A percentile compares a stretch with the other conserved stretches of the same genome.
These are phyloP conservation scores for Cavia aperea DNA, from an alignment of 2,113 vertebrate species.

Conservation along the genomic window DNA sequence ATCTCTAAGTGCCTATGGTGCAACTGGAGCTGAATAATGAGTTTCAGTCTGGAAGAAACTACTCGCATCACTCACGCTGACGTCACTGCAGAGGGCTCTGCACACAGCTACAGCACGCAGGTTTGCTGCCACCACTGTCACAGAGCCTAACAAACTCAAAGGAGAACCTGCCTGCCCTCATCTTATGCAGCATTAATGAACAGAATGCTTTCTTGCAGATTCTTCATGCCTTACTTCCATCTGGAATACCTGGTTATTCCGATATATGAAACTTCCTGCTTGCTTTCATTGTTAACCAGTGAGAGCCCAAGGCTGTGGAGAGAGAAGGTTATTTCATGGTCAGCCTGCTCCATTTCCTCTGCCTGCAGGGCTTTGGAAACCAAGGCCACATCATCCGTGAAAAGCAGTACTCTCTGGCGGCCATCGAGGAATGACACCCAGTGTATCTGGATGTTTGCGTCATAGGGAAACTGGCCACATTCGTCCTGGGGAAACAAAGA, in stretches of 20 bases:
- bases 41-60: not conserved
- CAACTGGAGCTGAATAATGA: not conserved
- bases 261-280: conserved; percentile 92
- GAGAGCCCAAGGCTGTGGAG: conserved; percentile 94
- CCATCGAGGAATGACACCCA: conserved; percentile 98
- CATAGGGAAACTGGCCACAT: conserved; percentile 87
- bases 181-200: not conserved
- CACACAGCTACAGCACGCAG: not conserved
- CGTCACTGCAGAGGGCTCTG: not conserved
- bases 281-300: conserved; percentile 86
- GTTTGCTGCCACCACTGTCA: not conserved
- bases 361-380: conserved; percentile 93
- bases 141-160: not conserved
- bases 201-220: not conserved
- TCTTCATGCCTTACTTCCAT: not conserved
- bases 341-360: conserved; percentile 92
- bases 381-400: conserved; percentile 91
- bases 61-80: not conserved
- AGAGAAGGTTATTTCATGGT: conserved; percentile 88
- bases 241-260: conserved; percentile 89
- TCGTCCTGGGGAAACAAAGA: conserved; percentile 79
- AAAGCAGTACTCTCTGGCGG: conserved; percentile 91
- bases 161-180: not conserved
- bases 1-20: not conserved
- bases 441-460: conserved; percentile 85